Percentiles rank a stretch among this genome's conserved stretches.
Evolutionary conservation across 2,797 vertebrate species (phyloP).

Genomic region (Tapirus indicus): DNA sequence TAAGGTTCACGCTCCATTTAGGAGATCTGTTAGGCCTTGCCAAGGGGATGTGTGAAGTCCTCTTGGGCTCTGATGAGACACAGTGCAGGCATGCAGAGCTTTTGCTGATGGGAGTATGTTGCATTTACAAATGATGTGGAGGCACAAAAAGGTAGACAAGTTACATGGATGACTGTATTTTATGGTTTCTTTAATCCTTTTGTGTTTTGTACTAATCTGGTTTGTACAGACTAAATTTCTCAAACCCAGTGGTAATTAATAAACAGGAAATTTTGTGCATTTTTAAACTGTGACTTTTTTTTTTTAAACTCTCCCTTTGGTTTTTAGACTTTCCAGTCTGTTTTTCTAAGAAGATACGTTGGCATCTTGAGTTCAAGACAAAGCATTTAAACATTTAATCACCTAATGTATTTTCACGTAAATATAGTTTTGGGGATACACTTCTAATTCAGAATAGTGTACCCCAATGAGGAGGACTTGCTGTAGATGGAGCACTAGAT

Average conservation of each 20-base stretch:
- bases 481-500: background rate
- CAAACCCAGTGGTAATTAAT: background rate
- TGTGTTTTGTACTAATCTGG: background rate
- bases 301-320: background rate
- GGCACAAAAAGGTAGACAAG: background rate
- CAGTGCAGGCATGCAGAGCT: no score
- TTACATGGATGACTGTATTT: background rate
- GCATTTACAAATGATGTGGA: background rate
- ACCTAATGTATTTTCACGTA: background rate
- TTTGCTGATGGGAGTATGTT: background rate
- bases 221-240: background rate
- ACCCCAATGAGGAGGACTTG: background rate
- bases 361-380: background rate
- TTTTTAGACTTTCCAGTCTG: background rate
- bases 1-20: fast-evolving
- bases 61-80: background rate
- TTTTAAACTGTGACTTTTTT: background rate
- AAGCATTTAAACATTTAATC: background rate
- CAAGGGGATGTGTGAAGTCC: fast-evolving
- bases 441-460: background rate
- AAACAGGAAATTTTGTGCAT: background rate
- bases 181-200: background rate
- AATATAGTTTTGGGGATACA: background rate
- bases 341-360: background rate
- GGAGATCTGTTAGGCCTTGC: background rate